Evolutionary conservation across 1,140 invertebrate genomes (phyloP).

Genomic region (Acromyrmex echinatior): DNA sequence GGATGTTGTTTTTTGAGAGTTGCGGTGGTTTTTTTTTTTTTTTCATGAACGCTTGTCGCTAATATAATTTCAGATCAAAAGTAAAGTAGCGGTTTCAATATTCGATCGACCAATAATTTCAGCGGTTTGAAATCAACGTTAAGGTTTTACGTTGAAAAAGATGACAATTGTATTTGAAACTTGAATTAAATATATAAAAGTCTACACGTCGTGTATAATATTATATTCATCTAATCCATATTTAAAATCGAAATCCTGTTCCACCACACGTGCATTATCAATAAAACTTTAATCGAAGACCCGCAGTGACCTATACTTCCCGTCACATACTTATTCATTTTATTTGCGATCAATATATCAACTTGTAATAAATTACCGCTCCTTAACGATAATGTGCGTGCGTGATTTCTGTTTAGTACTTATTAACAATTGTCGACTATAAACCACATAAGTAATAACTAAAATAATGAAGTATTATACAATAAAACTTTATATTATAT

Average conservation of each 20-base stretch:
- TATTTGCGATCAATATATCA: conserved; percentile 27
- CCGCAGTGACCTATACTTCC: conserved; percentile 17
- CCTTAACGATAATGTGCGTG: background rate
- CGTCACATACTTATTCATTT: conserved; percentile 18
- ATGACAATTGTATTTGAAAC: background rate
- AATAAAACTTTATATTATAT: background rate
- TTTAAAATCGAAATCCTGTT: conserved; percentile 25
- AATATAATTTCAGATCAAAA: conserved; percentile 28
- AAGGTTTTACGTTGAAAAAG: background rate
- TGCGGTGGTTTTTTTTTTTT: conserved; percentile 19
- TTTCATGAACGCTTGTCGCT: background rate
- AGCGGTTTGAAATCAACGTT: background rate
- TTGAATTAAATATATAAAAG: background rate
- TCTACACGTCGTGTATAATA: background rate
- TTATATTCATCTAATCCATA: background rate
- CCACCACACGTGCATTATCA: conserved; percentile 12
- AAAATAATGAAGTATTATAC: no score
- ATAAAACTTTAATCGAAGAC: conserved; percentile 27
- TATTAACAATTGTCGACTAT: background rate
- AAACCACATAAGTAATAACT: background rate
- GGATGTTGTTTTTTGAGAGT: conserved; percentile 32
- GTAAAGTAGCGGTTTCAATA: conserved; percentile 19
- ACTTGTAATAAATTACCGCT: background rate
- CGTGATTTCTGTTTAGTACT: background rate
- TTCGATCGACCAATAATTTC: background rate